Base-by-base conservation (phyloP, 2,888 invertebrate genomes). In the Chalcis sispes region DNA sequence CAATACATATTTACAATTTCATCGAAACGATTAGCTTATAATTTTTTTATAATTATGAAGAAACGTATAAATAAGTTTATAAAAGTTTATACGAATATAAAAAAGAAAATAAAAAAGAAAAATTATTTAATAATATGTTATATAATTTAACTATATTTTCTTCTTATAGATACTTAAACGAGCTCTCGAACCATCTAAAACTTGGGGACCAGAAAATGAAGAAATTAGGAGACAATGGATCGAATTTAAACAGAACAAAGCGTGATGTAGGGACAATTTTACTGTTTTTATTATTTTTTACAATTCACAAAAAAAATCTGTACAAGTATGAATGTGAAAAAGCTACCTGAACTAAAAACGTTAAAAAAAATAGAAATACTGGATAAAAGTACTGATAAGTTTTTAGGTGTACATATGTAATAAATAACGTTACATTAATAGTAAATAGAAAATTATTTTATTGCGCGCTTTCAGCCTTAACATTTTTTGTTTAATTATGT, bases 171-270 rank as follows among this genome's bases (percentile, higher is more conserved):
- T 86, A 80, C 70, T 89, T 0, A 66, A 71, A 25, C 77, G 81
- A 32, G 84, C 87, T 0, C 84, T 89, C 32, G 82, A 78, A n/a
- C 88, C 89, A 8, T 84, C 83, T 1, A 84, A 85, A 42, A 73
- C 80, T 23, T 90, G 90, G 89, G 89, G 89, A 27, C 90, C 90
- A 1, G 83, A 83, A 64, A 86, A 86, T 73, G 78, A 81, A 1
- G 82, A 84, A 42, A 78, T 76, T 27, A 83, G 84, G 20, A 81
- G 82, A 54, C 86, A 88, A 65, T 90, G 90, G 90, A 79, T 82
- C 71, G 83, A 85, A 74, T 89, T 87, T 77, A 88, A 87, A 77
- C 81, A 84, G 1, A 15, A 20, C 4, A 20, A 20, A 10, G 56
- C 56, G 56, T 27, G 2, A 20, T 13, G 15, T 15, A 7, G 15